These are phyloP conservation scores for Coenonympha glycerion DNA, from an alignment of 2,888 invertebrate genomes.

Conservation along the genomic window DNA sequence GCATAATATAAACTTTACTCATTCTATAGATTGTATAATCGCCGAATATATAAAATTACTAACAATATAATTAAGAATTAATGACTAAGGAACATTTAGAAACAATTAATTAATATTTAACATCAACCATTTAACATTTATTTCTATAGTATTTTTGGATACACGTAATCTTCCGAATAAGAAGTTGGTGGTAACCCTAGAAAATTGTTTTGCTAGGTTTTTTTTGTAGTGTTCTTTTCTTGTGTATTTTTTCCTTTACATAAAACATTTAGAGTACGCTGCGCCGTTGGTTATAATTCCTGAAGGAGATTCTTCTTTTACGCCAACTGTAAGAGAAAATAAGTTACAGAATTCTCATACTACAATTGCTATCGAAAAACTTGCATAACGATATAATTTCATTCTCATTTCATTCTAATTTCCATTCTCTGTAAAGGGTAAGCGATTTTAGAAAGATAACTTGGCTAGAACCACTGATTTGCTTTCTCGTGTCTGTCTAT, in stretches of 20 bases:
- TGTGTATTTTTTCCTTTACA: slow-evolving; percentile 43
- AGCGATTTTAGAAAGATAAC: too few species aligned
- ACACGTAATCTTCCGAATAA: too few species aligned
- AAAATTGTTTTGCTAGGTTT: neutral
- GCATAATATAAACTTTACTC: too few species aligned
- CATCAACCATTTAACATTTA: neutral
- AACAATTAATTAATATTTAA: neutral
- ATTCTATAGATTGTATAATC: too few species aligned
- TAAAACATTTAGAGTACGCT: slow-evolving; percentile 65
- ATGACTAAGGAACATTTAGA: neutral
- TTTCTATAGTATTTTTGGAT: neutral
- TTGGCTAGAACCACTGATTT: too few species aligned
- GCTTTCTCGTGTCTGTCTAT: too few species aligned
- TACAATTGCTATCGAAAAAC: too few species aligned
- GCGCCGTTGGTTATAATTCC: slow-evolving; percentile 55
- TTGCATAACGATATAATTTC: too few species aligned
- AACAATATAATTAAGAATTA: neutral
- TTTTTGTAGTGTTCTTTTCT: neutral
- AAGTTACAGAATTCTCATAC: too few species aligned
- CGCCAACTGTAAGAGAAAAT: slow-evolving; percentile 46
- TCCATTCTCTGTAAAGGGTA: too few species aligned
- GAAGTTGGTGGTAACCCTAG: too few species aligned
- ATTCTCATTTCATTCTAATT: too few species aligned
- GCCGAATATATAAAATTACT: neutral
- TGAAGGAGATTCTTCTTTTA: slow-evolving; percentile 58